phyloP scores from a whole-genome alignment of 2,797 vertebrate genomes.

The Otus scops region DNA sequence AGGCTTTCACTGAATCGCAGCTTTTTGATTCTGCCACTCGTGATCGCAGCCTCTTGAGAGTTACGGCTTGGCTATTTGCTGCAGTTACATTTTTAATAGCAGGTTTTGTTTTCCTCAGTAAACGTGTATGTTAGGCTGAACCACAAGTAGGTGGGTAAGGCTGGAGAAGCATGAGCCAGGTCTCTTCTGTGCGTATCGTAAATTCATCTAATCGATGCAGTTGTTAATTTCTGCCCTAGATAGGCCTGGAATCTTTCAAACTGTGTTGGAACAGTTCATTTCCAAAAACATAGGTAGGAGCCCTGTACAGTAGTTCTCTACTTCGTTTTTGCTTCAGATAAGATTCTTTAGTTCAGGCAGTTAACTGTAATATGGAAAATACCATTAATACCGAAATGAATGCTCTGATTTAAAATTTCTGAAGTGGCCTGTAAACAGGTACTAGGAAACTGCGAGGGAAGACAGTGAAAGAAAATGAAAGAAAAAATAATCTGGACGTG shows the following conservation, averaged over 20 bases:
- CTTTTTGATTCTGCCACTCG: neutral
- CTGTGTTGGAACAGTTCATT: neutral
- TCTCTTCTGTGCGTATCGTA: neutral
- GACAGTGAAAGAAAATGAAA: neutral
- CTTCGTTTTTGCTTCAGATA: neutral
- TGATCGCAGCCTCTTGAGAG: neutral
- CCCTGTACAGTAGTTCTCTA: neutral
- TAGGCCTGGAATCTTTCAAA: constrained; percentile 25
- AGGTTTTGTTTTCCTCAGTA: neutral
- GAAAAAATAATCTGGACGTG: neutral
- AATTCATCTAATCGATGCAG: neutral
- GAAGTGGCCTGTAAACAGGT: neutral
- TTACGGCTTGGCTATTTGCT: neutral
- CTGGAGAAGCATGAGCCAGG: neutral
- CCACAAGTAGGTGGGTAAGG: neutral
- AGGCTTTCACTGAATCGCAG: neutral
- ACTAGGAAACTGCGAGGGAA: neutral
- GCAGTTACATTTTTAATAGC: neutral
- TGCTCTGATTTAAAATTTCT: neutral
- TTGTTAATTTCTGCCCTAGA: neutral
- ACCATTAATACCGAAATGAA: neutral
- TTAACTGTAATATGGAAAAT: neutral
- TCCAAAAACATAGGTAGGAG: neutral
- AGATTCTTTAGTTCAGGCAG: neutral
- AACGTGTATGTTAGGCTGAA: neutral